Base-by-base conservation (phyloP, 2,888 invertebrate genomes). In the Resseliella maxima region DNA sequence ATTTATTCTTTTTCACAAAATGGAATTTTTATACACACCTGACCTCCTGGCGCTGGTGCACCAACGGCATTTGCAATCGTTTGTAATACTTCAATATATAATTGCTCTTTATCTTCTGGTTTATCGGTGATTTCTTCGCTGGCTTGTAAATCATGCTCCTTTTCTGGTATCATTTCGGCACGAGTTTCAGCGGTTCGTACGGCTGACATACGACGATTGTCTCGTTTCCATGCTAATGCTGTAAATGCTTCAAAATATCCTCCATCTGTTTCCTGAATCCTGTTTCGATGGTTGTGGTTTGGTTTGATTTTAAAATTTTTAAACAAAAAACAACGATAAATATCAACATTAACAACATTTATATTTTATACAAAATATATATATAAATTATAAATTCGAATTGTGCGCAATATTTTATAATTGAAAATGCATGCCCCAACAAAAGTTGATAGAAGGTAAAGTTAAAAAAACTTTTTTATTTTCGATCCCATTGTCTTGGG, bases 241-340 rank as follows among this genome's bases (percentile, higher is more conserved):
- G 97, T 97, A 92, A 97, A 97, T 90, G 95, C 97, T 92, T 98
- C 98, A 92, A 98, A 98, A 92, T 98, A 98, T 87, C 96, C 96
- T 12, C 96, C 96, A 90, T 98, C 98, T 46, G 97, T 96, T 89
- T 98, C 97, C 93, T 98, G 97, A 24, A 98, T 97, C 88, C 98
- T 98, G 92, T 18, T 24, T 64, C 8, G 12, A 27, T 64, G 24
- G 6, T 64, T 8, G n/a, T n/a, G n/a, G n/a, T n/a, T n/a, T n/a
- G n/a, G n/a, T n/a, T n/a, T n/a, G n/a, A n/a, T n/a, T n/a, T n/a
- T n/a, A n/a, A n/a, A 54, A 3, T 10, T 54, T 18, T 54, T 54
- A 3, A 18, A 54, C 18, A n/a, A 54, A 8, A 41, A 50, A 50
- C 21, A 50, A 50, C 21, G 21, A 50, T 15, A 8, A 50, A 50